Conservation (phyloP, 2,888 invertebrate species). For the Salticus scenicus region DNA sequence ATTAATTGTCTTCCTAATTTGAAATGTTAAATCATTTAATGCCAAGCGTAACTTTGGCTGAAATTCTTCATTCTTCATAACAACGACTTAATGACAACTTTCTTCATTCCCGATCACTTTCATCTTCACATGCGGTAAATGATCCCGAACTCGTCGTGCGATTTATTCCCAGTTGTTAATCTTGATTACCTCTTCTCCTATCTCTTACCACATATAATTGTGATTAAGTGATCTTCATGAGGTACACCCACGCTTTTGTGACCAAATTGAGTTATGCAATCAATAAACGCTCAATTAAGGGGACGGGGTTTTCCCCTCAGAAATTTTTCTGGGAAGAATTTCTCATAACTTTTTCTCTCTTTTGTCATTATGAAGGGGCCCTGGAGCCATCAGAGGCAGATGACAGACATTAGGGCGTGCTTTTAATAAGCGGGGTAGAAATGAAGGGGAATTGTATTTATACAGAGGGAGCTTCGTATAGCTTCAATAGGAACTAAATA, state of each 20-base stretch:
- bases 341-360: conserved; percentile 30
- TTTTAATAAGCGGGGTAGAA: conserved; percentile 43
- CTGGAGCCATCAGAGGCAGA: conserved; percentile 63
- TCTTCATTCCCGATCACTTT: not conserved
- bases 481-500: not conserved
- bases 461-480: conserved; percentile 3
- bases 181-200: conserved; percentile 4
- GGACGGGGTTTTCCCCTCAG: conserved; percentile 8
- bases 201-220: conserved; percentile 42
- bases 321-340: not conserved
- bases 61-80: no score
- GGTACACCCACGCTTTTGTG: conserved; percentile 67
- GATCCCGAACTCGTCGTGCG: not conserved
- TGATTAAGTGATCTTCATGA: conserved; percentile 62
- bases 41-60: no score
- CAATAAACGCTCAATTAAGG: conserved; percentile 69
- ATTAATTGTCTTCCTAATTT: no score
- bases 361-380: conserved; percentile 39
- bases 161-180: conserved; percentile 19
- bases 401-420: conserved; percentile 66
- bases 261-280: conserved; percentile 68
- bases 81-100: not conserved
- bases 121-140: not conserved
- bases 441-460: conserved; percentile 30
- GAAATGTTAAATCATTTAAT: no score